phyloP scores from a whole-genome alignment of 2,797 vertebrate genomes.

The Threskiornis aethiopicus region DNA sequence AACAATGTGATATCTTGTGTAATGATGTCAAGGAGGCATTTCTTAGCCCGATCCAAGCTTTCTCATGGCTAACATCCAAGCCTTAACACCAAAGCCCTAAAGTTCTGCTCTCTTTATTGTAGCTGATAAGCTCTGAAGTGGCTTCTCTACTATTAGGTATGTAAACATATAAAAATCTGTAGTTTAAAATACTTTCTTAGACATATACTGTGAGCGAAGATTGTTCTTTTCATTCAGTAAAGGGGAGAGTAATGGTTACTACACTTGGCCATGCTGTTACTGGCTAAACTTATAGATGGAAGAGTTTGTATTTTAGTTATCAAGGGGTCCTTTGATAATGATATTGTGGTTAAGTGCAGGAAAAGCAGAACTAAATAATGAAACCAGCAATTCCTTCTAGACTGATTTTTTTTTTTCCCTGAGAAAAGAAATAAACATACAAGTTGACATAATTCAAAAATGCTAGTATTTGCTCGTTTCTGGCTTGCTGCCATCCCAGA shows the following conservation, averaged over 20 bases:
- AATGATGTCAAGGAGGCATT: not conserved
- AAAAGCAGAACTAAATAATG: constrained; percentile 50
- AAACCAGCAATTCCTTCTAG: constrained; percentile 54
- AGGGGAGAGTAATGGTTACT: not conserved
- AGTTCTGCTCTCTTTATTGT: not conserved
- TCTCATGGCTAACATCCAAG: not conserved
- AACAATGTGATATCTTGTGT: not conserved
- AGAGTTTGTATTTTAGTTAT: not conserved
- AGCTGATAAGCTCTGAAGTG: not conserved
- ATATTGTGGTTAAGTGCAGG: constrained; percentile 42
- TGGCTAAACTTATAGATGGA: not conserved
- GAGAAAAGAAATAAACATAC: constrained; percentile 69
- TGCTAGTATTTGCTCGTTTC: not conserved
- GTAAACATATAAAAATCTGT: not conserved
- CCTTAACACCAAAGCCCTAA: not conserved
- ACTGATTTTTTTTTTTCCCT: not conserved
- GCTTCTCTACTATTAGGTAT: not conserved
- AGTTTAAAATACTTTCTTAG: not conserved
- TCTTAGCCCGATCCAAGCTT: not conserved
- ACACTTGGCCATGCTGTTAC: not conserved
- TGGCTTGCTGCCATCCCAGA: constrained; percentile 41
- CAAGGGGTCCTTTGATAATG: constrained; percentile 34
- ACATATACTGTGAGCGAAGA: not conserved
- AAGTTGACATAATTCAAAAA: constrained; percentile 48
- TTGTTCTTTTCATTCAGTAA: not conserved